Percentiles rank a stretch among this genome's conserved stretches.
phyloP scores from a whole-genome alignment of 2,888 invertebrate genomes.

The Trissolcus japonicus region DNA sequence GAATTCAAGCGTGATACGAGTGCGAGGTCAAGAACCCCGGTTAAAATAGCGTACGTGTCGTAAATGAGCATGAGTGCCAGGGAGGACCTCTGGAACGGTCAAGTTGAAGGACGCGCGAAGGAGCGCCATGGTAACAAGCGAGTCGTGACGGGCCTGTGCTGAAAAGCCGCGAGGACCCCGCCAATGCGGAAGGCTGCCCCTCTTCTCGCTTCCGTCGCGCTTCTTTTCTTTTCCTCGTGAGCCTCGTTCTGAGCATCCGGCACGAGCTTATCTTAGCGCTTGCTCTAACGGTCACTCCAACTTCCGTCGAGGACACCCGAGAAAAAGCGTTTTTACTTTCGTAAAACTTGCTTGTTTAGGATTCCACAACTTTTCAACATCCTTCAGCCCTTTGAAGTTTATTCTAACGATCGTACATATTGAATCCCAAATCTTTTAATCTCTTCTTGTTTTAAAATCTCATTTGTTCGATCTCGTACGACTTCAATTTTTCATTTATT shows the following conservation, averaged over 20 bases:
- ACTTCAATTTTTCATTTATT: too few relatives aligned
- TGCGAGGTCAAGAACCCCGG: slow-evolving; percentile 41
- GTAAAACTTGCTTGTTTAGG: background rate
- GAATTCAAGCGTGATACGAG: slow-evolving; percentile 36
- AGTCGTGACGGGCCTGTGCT: slow-evolving; percentile 18
- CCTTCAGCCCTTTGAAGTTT: too few relatives aligned
- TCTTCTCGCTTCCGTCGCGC: slow-evolving; percentile 9
- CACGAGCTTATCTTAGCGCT: slow-evolving; percentile 13
- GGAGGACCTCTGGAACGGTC: slow-evolving; percentile 45
- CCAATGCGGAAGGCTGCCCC: slow-evolving; percentile 45
- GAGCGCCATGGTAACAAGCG: slow-evolving; percentile 40
- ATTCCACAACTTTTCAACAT: too few relatives aligned
- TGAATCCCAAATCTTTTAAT: too few relatives aligned
- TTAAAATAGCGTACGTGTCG: slow-evolving; percentile 36
- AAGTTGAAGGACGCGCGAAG: slow-evolving; percentile 51
- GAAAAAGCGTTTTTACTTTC: slow-evolving; percentile 37
- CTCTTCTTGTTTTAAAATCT: too few relatives aligned
- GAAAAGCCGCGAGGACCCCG: slow-evolving; percentile 34
- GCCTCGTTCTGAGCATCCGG: slow-evolving; percentile 36
- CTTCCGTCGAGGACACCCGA: slow-evolving; percentile 32
- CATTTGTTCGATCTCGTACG: too few relatives aligned
- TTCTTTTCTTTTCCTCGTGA: slow-evolving; percentile 23
- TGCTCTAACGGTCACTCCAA: slow-evolving; percentile 28
- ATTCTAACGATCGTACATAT: too few relatives aligned
- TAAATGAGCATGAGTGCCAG: slow-evolving; percentile 43